phyloP scores from a whole-genome alignment of 2,888 invertebrate genomes.

The Sialis fuliginosa region DNA sequence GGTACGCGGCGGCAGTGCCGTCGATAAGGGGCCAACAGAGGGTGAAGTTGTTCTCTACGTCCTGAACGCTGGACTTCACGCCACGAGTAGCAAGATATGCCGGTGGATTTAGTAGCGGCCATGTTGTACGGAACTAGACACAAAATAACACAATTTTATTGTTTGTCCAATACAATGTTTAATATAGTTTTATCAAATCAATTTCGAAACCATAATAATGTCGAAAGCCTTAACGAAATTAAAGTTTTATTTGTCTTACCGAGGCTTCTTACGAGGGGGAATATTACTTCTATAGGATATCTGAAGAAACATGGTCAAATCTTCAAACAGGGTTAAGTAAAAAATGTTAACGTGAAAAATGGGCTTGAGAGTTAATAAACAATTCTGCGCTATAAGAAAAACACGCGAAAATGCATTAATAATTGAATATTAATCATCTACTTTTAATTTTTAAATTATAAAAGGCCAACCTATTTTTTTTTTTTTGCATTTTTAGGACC shows the following conservation, averaged over 20 bases:
- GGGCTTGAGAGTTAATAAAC: no score
- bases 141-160: not conserved
- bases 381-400: no score
- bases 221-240: no score
- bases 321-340: no score
- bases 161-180: not conserved
- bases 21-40: not conserved
- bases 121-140: conserved; percentile 1
- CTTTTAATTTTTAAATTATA: not conserved
- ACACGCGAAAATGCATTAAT: not conserved
- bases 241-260: no score
- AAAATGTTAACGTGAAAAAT: no score
- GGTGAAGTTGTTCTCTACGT: conserved; percentile 2
- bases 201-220: no score
- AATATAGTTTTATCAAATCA: no score
- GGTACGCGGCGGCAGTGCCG: no score
- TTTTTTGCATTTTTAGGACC: not conserved
- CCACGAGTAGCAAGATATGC: not conserved
- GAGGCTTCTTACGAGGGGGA: no score
- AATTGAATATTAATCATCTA: not conserved
- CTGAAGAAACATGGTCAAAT: no score
- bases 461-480: not conserved
- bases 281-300: no score
- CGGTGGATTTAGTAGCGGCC: not conserved
- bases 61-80: conserved; percentile 5